Conservation (phyloP, 1,140 invertebrate species). For the Pogonus chalceus region DNA sequence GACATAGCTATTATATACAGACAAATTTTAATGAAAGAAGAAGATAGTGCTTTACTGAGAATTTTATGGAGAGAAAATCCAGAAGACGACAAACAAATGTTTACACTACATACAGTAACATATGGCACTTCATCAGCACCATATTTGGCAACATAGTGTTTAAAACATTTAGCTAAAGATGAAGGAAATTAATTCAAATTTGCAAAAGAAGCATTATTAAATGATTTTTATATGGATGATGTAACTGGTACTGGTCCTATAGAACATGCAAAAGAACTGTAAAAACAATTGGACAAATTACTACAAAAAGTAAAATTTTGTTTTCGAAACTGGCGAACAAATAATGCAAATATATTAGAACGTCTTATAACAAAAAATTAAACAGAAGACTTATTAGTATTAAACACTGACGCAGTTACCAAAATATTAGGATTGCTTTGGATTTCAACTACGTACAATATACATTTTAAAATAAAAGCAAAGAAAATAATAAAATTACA, state of each 20-base stretch:
- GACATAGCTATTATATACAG: background rate
- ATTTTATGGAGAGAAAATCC: background rate
- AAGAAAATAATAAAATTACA: slow-evolving; percentile 1
- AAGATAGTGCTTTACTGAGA: background rate
- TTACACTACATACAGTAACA: background rate
- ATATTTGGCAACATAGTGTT: background rate
- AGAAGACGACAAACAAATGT: background rate
- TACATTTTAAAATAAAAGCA: too few species aligned
- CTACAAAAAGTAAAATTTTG: background rate
- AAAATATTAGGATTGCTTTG: slow-evolving; percentile 11
- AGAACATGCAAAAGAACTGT: slow-evolving; percentile 2
- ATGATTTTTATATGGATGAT: background rate
- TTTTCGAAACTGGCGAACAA: background rate
- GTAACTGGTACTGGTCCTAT: slow-evolving; percentile 22
- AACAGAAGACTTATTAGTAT: too few species aligned
- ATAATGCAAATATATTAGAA: background rate
- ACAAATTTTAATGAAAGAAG: background rate
- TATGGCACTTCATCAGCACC: background rate
- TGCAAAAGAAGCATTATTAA: background rate
- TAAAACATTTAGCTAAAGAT: background rate
- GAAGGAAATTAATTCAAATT: background rate
- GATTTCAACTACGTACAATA: background rate
- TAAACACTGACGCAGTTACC: background rate
- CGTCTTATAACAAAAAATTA: background rate
- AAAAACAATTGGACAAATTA: background rate